Base-by-base conservation (phyloP, 1,140 invertebrate species). In the Pygmarrhopalites habei region DNA sequence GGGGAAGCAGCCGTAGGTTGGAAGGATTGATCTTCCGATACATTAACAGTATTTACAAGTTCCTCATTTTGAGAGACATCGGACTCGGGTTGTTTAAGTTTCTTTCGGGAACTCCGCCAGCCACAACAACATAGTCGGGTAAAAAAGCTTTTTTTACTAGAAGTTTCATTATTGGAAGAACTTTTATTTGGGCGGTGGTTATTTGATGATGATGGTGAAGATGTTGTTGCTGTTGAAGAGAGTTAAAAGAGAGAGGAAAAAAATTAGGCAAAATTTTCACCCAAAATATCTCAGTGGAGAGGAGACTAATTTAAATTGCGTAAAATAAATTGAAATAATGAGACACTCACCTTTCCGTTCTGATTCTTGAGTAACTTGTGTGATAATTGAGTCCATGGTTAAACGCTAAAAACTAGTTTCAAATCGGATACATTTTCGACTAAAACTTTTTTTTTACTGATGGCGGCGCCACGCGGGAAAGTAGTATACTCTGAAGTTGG, bases 321-420 rank as follows among this genome's bases (percentile, higher is more conserved):
- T 35, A 35, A 35, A 35, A 35, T 7, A 15, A 35, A 7, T 5
- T 5, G 5, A 35, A 35, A 35, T 35, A 35, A 35, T 35, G 15
- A 15, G 3, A 26, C 25, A 52, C 49, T 26, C 10, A 52, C 49
- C 49, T 52, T 52, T 52, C 28, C 49, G 25, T 56, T 35, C 53
- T 7, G 29, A 41, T 41, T 56, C 53, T 56, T 10, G 30, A 32
- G 53, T 56, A 17, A 56, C 53, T 56, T 56, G 53, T 39, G 53
- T 56, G 3, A 56, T 56, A 19, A 56, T 56, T 56, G 53, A 56
- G 21, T 56, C 53, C 53, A 56, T 56, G n/a, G n/a, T n/a, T n/a
- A n/a, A n/a, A n/a, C n/a, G n/a, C n/a, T n/a, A n/a, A n/a, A n/a
- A n/a, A n/a, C n/a, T n/a, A n/a, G n/a, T n/a, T n/a, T n/a, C n/a